Conservation (phyloP, 2,113 vertebrate genomes). For the Stigmatopora argus region DNA sequence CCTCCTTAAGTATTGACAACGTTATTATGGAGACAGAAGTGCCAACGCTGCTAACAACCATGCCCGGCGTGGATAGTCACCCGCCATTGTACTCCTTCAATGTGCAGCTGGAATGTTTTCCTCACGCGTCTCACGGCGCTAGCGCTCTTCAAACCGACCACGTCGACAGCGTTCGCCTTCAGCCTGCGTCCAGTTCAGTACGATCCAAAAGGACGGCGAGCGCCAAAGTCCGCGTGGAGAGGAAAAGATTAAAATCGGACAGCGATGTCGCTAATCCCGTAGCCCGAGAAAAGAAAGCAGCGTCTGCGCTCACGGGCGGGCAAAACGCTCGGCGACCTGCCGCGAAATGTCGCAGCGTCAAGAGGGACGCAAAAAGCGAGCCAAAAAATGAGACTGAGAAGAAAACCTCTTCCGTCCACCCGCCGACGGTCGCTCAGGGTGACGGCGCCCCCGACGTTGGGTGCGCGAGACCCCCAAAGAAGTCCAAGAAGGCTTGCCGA, state of each 20-base stretch:
- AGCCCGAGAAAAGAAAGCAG: neutral
- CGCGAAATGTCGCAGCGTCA: conserved; percentile 15
- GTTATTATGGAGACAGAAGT: neutral
- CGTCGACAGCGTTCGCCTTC: neutral
- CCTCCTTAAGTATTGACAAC: neutral
- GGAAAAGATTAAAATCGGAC: conserved; percentile 25
- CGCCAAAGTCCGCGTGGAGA: conserved; percentile 24
- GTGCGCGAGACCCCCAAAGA: conserved; percentile 23
- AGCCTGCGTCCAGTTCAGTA: neutral
- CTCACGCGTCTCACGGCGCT: neutral
- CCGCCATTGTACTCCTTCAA: neutral
- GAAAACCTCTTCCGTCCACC: conserved; percentile 6
- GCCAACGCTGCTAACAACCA: conserved; percentile 8
- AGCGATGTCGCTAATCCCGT: neutral
- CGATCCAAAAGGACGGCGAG: conserved; percentile 29
- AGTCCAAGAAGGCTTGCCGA: conserved; percentile 20
- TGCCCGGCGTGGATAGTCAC: neutral
- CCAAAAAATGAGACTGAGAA: neutral
- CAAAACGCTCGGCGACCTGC: conserved; percentile 7
- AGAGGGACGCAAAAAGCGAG: conserved; percentile 20
- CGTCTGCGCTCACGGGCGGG: neutral
- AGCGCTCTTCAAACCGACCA: no score
- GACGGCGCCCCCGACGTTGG: neutral
- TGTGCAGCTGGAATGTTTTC: conserved; percentile 2
- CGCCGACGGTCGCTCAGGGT: neutral